Percentiles rank a stretch among this genome's conserved stretches.
Conservation (phyloP, 2,888 invertebrate species). For the Stenurella melanura region DNA sequence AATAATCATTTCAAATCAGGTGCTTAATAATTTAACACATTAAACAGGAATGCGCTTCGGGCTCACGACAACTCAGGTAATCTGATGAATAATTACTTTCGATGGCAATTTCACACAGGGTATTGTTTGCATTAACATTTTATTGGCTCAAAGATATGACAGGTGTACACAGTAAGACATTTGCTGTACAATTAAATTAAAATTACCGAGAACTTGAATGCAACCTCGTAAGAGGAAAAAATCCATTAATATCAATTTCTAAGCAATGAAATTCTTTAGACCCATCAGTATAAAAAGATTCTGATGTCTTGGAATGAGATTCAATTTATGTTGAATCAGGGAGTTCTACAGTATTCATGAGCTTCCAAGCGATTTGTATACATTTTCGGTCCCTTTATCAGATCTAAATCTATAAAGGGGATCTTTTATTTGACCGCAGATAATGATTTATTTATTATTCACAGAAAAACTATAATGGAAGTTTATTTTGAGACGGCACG, state of each 20-base stretch:
- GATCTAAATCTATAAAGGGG: conserved; percentile 40
- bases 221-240: conserved; percentile 12
- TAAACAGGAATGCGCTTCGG: not conserved
- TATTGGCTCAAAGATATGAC: not conserved
- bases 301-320: conserved; percentile 39
- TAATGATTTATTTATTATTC: conserved; percentile 45
- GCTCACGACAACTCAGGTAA: not conserved
- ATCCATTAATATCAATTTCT: conserved; percentile 33
- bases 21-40: not conserved
- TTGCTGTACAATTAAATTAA: not conserved
- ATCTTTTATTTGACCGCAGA: conserved; percentile 44
- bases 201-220: conserved; percentile 12
- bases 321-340: conserved; percentile 39
- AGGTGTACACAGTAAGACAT: not conserved
- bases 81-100: conserved; percentile 6
- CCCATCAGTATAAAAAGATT: conserved; percentile 34
- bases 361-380: conserved; percentile 54
- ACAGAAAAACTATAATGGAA: conserved; percentile 7
- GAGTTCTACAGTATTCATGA: conserved; percentile 52
- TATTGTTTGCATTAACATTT: not conserved
- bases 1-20: not conserved
- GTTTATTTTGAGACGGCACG: not conserved
- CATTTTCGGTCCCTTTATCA: conserved; percentile 45
- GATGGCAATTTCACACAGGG: not conserved
- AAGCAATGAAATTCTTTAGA: conserved; percentile 24